phyloP scores from a whole-genome alignment of 1,140 invertebrate genomes.

The Maconellicoccus hirsutus region DNA sequence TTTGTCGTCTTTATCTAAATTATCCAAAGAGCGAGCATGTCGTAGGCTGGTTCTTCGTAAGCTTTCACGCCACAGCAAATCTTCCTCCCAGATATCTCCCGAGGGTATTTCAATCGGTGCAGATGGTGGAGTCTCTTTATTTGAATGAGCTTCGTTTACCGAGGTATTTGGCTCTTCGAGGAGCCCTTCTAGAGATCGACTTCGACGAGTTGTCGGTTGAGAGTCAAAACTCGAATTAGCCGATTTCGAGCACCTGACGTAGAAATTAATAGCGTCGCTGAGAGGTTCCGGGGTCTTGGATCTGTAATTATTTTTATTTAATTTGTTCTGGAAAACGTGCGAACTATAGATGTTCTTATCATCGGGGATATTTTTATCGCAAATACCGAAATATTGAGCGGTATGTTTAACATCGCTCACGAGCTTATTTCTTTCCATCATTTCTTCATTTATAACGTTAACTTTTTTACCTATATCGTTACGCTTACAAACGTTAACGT shows the following conservation, averaged over 20 bases:
- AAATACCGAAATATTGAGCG: slow-evolving; percentile 50
- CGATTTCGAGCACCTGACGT: slow-evolving; percentile 36
- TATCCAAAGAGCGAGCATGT: slow-evolving; percentile 66
- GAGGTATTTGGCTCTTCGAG: slow-evolving; percentile 38
- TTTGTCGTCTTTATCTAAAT: slow-evolving; percentile 44
- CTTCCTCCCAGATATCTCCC: slow-evolving; percentile 68
- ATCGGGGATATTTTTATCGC: slow-evolving; percentile 52
- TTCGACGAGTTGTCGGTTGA: slow-evolving; percentile 32
- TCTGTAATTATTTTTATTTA: slow-evolving; percentile 32
- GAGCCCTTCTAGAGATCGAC: slow-evolving; percentile 50
- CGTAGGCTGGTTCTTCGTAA: slow-evolving; percentile 61
- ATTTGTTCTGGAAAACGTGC: slow-evolving; percentile 42
- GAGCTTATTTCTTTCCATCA: slow-evolving; percentile 42
- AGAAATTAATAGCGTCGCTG: slow-evolving; percentile 40
- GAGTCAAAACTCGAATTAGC: slow-evolving; percentile 33
- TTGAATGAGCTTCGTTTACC: background rate
- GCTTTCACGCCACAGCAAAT: slow-evolving; percentile 64
- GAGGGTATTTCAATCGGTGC: background rate
- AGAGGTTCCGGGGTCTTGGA: slow-evolving; percentile 31
- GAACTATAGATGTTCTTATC: slow-evolving; percentile 65
- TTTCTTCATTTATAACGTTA: slow-evolving; percentile 48
- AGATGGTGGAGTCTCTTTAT: background rate
- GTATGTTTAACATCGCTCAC: slow-evolving; percentile 50
- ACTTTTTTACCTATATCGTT: slow-evolving; percentile 63
- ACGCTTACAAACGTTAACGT: slow-evolving; percentile 44